phyloP scores from a whole-genome alignment of 2,888 invertebrate species.

The Harpalus rubripes region DNA sequence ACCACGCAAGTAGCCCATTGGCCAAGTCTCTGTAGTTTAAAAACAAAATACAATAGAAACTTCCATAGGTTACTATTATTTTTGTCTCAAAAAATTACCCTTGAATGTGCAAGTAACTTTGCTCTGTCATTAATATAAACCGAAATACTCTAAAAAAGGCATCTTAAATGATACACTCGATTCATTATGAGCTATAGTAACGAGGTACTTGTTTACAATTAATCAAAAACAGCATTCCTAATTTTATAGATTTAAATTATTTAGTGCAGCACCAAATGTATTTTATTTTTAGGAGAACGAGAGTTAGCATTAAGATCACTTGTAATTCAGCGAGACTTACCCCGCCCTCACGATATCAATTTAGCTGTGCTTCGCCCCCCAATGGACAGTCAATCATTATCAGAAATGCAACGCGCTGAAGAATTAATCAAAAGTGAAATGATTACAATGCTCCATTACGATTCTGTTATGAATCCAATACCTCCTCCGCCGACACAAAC shows the following conservation, averaged over 20 bases:
- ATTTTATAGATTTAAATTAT: not conserved
- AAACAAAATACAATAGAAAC: too few relatives aligned
- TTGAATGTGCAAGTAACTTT: too few relatives aligned
- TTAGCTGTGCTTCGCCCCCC: conserved; percentile 88
- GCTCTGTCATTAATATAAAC: too few relatives aligned
- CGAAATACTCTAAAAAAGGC: too few relatives aligned
- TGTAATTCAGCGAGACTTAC: conserved; percentile 91
- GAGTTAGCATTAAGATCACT: conserved; percentile 89
- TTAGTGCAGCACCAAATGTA: too few relatives aligned
- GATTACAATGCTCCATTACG: conserved; percentile 96
- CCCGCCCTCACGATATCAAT: conserved; percentile 93
- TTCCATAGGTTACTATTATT: too few relatives aligned
- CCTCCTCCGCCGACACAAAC: conserved; percentile 70
- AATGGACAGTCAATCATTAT: conserved; percentile 87
- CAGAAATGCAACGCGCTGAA: conserved; percentile 95
- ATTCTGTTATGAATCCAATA: conserved; percentile 89
- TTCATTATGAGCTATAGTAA: too few relatives aligned
- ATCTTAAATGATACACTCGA: too few relatives aligned
- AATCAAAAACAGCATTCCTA: not conserved
- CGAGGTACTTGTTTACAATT: too few relatives aligned
- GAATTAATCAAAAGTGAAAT: conserved; percentile 97
- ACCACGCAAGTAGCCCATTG: too few relatives aligned
- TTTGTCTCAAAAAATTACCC: too few relatives aligned
- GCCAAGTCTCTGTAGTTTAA: too few relatives aligned
- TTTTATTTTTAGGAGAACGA: conserved; percentile 78